Conservation (phyloP, 2,113 vertebrate genomes). For the Polypterus senegalus region DNA sequence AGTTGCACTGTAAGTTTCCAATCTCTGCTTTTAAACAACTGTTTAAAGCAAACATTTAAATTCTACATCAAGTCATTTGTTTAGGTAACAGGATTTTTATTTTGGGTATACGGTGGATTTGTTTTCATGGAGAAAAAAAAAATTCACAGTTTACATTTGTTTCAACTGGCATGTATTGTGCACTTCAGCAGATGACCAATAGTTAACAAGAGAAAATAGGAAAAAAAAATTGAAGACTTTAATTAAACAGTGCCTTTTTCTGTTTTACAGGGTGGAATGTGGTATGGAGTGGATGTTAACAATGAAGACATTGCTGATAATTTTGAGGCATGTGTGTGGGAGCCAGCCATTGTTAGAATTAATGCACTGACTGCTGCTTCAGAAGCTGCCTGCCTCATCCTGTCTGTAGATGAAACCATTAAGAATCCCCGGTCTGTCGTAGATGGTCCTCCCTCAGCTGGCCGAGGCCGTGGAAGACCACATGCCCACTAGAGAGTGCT, state of each 20-base stretch:
- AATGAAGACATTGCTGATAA: slow-evolving; percentile 92
- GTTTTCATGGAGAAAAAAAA: too few species aligned
- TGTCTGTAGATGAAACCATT: slow-evolving; percentile 91
- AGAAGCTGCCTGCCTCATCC: slow-evolving; percentile 84
- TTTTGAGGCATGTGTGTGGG: slow-evolving; percentile 79
- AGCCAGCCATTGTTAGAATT: slow-evolving; percentile 78
- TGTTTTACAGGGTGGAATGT: slow-evolving; percentile 64
- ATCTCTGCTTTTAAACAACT: too few species aligned
- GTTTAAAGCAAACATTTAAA: too few species aligned
- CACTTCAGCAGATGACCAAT: neutral
- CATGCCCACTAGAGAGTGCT: slow-evolving; percentile 49
- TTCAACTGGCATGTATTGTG: neutral
- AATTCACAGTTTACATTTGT: too few species aligned
- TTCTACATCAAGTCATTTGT: too few species aligned
- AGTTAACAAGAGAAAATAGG: neutral
- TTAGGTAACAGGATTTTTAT: too few species aligned
- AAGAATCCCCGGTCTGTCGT: slow-evolving; percentile 73
- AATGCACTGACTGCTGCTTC: slow-evolving; percentile 86
- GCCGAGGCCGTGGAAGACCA: slow-evolving; percentile 59
- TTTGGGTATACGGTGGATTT: too few species aligned
- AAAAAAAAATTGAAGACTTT: too few species aligned
- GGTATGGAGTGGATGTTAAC: slow-evolving; percentile 88
- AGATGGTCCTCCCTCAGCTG: slow-evolving; percentile 45
- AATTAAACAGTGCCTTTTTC: neutral
- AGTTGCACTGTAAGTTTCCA: too few species aligned